Base-by-base conservation (phyloP, 2,888 invertebrate genomes). In the Orchestes rusci region DNA sequence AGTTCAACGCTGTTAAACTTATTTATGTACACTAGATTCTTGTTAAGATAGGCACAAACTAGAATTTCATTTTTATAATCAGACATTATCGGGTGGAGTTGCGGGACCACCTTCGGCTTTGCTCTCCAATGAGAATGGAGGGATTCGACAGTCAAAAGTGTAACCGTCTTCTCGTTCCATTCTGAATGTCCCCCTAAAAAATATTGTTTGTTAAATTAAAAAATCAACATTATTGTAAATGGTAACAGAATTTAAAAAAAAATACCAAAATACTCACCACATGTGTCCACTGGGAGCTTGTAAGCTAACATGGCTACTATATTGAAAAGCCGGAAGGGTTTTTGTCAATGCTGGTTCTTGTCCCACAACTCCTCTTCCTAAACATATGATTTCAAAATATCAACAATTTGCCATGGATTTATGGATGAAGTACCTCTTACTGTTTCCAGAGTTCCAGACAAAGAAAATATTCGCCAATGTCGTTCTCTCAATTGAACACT, bases 281-380 rank as follows among this genome's bases (percentile, higher is more conserved):
- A 95, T 93, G 64, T 97, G 96, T 5, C 97, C 97, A 64, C 93
- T 92, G 29, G 95, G 93, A 43, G 95, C 93, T 73, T 96, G 95
- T 55, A 97, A 74, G 58, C 92, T 92, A 40, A 97, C 94, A 69
- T 96, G 95, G 67, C 93, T 94, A 67, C 91, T 92, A 70, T 97
- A 97, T 71, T 97, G 97, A 72, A 96, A 97, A 59, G 95, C 95
- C 46, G 96, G 95, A 57, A 88, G 73, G 50, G 80, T 76, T 48
- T 84, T 79, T 32, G 92, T 91, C 45, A 97, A 73, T 51, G 92
- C 80, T 30, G 96, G 96, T 72, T 97, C 96, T 74, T 96, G 93
- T 1, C 96, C 96, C n/a, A 96, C 94, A 37, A 97, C 95, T 30
- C 93, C 96, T 59, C 95, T 76, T 0, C 49, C 49, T 49, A 43